phyloP scores from a whole-genome alignment of 1,140 invertebrate genomes.

The Augochlora pura region DNA sequence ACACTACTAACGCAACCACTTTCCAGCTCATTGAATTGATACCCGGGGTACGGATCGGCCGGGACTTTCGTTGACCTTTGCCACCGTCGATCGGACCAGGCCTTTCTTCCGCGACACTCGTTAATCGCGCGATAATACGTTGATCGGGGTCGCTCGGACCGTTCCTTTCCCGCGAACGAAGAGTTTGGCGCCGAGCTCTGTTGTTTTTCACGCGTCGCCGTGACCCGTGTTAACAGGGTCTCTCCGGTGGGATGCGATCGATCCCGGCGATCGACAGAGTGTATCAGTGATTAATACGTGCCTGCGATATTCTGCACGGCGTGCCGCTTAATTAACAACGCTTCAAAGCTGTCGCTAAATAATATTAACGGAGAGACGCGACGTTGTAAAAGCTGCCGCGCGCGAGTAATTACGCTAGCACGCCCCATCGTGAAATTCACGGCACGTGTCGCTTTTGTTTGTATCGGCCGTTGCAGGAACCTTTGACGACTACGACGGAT shows the following conservation, averaged over 20 bases:
- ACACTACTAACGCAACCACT: neutral
- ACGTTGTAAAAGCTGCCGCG: too few species aligned
- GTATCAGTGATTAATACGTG: constrained; percentile 15
- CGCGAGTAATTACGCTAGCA: neutral
- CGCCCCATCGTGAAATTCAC: neutral
- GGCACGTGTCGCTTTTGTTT: too few species aligned
- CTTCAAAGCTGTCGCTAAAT: constrained; percentile 11
- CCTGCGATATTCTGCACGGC: neutral
- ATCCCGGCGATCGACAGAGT: neutral
- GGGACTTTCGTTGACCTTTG: too few species aligned
- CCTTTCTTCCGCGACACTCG: too few species aligned
- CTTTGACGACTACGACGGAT: too few species aligned
- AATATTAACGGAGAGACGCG: neutral
- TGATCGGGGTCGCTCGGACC: neutral
- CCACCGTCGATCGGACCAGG: too few species aligned
- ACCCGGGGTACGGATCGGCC: too few species aligned
- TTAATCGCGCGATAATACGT: neutral
- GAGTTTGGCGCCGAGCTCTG: too few species aligned
- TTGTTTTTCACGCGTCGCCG: too few species aligned
- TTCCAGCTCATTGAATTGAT: neutral
- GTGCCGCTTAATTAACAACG: constrained; percentile 3
- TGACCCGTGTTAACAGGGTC: too few species aligned
- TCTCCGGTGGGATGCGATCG: neutral
- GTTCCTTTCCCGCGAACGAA: too few species aligned
- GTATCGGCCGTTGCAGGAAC: neutral